Conservation (phyloP, 2,113 vertebrate species). For the Chauna torquata region DNA sequence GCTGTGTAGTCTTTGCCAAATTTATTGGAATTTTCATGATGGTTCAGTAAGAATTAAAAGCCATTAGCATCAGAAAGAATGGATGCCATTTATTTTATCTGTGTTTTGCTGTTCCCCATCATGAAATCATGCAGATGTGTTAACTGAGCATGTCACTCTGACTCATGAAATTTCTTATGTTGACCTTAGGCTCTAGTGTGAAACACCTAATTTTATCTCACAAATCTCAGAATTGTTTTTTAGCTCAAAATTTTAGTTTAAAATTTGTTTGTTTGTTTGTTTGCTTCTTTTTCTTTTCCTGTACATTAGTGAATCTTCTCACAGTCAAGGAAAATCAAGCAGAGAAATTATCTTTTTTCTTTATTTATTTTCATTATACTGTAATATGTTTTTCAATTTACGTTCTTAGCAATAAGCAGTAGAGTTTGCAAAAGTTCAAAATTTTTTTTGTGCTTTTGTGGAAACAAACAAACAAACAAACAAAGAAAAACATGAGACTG, state of each 20-base stretch:
- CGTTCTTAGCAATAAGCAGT: background rate
- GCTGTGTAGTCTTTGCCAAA: slow-evolving; percentile 48
- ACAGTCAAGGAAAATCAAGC: background rate
- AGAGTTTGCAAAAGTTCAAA: background rate
- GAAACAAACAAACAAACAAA: too few species aligned
- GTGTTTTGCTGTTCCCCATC: slow-evolving; percentile 7
- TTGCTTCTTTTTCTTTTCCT: background rate
- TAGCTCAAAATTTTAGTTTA: background rate
- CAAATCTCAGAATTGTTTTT: background rate
- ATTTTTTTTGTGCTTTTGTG: background rate
- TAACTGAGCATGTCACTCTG: background rate
- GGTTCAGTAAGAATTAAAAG: slow-evolving; percentile 49
- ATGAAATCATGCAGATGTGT: slow-evolving; percentile 37
- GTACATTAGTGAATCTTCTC: background rate
- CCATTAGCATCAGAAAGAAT: slow-evolving; percentile 65
- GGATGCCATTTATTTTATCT: slow-evolving; percentile 50
- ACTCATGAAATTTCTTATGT: background rate
- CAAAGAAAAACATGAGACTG: background rate
- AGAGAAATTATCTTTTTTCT: background rate
- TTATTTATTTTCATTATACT: background rate
- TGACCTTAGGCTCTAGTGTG: background rate
- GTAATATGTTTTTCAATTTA: background rate
- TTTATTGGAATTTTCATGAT: slow-evolving; percentile 63
- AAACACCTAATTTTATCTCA: background rate
- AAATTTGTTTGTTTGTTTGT: rapidly evolving